phyloP scores from a whole-genome alignment of 1,140 invertebrate genomes.

The Rhyacophila brunnea region DNA sequence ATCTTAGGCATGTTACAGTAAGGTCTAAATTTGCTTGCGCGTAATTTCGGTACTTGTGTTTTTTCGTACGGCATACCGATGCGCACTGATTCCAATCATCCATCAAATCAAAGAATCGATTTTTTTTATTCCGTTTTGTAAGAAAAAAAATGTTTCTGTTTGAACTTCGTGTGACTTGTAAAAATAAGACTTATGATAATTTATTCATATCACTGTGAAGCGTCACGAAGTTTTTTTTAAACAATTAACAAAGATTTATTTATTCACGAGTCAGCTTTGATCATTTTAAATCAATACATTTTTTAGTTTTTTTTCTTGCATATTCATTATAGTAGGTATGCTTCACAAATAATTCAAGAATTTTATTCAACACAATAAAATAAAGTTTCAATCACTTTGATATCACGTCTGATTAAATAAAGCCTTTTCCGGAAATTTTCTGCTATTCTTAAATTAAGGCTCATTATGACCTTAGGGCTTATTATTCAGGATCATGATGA shows the following conservation, averaged over 20 bases:
- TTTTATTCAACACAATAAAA: no score
- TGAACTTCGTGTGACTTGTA: slow-evolving; percentile 24
- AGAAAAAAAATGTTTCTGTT: slow-evolving; percentile 20
- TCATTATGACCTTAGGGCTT: no score
- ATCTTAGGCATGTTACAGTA: not conserved
- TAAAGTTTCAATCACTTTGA: no score
- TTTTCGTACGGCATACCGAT: not conserved
- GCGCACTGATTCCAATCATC: slow-evolving; percentile 21
- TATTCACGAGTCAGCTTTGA: not conserved
- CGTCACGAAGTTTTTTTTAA: slow-evolving; percentile 25
- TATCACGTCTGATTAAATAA: no score
- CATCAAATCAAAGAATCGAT: slow-evolving; percentile 23
- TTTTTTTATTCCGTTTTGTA: slow-evolving; percentile 9
- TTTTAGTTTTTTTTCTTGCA: no score
- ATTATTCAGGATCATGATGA: no score
- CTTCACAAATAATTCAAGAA: no score
- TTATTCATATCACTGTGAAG: slow-evolving; percentile 26
- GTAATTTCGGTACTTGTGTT: not conserved
- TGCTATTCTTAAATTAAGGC: no score
- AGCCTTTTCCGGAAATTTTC: no score
- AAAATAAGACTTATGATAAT: slow-evolving; percentile 12
- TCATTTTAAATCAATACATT: no score
- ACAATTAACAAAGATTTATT: slow-evolving; percentile 31
- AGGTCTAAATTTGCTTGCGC: not conserved
- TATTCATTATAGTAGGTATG: no score